Conservation (phyloP, 1,140 invertebrate species). For the Luehdorfia chinensis region DNA sequence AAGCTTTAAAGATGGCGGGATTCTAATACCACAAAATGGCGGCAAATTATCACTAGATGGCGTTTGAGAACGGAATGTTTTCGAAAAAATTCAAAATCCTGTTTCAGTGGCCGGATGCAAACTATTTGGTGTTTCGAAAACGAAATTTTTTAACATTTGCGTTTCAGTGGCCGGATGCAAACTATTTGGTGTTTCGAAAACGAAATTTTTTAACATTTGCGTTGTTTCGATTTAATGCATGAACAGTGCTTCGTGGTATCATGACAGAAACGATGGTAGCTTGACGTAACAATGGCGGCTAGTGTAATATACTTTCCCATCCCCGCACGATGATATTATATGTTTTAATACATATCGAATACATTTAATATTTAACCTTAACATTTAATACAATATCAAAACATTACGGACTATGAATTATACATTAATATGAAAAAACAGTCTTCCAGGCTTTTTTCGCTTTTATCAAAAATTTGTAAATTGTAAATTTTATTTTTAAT, state of each 20-base stretch:
- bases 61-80: background rate
- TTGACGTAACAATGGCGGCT: no score
- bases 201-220: no score
- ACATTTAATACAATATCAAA: constrained; percentile 70
- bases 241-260: no score
- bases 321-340: background rate
- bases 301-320: background rate
- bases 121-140: no score
- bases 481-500: constrained; percentile 58
- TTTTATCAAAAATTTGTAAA: constrained; percentile 71
- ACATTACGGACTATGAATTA: constrained; percentile 69
- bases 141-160: no score
- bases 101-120: no score
- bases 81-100: background rate
- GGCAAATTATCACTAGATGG: background rate
- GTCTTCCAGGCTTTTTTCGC: constrained; percentile 65
- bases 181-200: no score
- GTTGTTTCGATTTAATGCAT: no score
- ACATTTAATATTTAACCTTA: constrained; percentile 43
- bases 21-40: background rate
- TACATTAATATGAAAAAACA: constrained; percentile 68
- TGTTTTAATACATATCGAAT: background rate
- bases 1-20: no score
- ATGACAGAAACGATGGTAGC: no score
- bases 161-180: no score